Percentiles rank a stretch among this genome's conserved stretches.
These are phyloP conservation scores for Cryptotis parvus DNA, from an alignment of 2,113 vertebrate species.

Conservation along the genomic window DNA sequence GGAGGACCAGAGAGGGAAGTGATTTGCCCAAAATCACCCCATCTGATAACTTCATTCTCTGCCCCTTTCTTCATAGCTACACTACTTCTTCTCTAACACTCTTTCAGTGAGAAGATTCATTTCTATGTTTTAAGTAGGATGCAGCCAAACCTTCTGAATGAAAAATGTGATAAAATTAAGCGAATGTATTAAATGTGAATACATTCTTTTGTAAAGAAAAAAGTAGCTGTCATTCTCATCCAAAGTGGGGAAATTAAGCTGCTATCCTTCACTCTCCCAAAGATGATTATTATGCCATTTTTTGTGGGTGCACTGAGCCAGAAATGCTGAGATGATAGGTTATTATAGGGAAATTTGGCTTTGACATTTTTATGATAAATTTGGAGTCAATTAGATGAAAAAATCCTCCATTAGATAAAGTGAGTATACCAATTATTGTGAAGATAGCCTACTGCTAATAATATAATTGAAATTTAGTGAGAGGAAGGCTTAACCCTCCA, in stretches of 20 bases:
- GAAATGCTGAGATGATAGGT: slow-evolving; percentile 88
- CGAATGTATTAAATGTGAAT: slow-evolving; percentile 75
- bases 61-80: not conserved
- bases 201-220: slow-evolving; percentile 65
- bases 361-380: slow-evolving; percentile 90
- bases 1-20: not conserved
- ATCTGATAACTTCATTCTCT: not conserved
- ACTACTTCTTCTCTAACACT: not conserved
- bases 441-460: slow-evolving; percentile 85
- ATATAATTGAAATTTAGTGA: slow-evolving; percentile 88
- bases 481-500: slow-evolving; percentile 74
- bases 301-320: slow-evolving; percentile 84
- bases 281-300: slow-evolving; percentile 84
- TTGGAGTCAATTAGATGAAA: slow-evolving; percentile 90
- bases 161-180: slow-evolving; percentile 71
- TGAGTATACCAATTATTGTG: slow-evolving; percentile 86
- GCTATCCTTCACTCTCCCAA: slow-evolving; percentile 81
- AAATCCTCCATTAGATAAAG: slow-evolving; percentile 89
- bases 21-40: not conserved
- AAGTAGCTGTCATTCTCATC: slow-evolving; percentile 75
- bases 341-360: slow-evolving; percentile 88
- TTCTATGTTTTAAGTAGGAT: not conserved
- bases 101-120: not conserved
- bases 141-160: slow-evolving; percentile 2
- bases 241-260: slow-evolving; percentile 80